Conservation (phyloP, 2,113 vertebrate species). For the Cinclus mexicanus region DNA sequence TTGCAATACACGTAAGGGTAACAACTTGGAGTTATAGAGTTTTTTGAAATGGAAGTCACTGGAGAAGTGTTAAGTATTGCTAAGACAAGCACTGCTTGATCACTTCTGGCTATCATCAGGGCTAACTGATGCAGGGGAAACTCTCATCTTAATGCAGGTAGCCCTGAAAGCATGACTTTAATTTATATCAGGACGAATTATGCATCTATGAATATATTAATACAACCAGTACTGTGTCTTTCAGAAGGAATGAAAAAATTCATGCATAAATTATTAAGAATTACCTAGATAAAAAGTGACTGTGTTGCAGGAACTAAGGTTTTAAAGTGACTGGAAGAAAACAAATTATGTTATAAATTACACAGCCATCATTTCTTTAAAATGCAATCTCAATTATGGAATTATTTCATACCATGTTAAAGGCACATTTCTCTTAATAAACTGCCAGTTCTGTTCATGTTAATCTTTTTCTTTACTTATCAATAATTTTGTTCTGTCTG, state of each 20-base stretch:
- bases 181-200: background rate
- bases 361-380: background rate
- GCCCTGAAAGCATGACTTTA: background rate
- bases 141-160: background rate
- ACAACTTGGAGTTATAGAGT: background rate
- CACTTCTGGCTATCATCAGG: background rate
- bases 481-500: conserved; percentile 13
- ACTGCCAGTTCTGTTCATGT: background rate
- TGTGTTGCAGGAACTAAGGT: background rate
- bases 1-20: background rate
- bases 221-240: background rate
- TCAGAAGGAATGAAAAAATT: background rate
- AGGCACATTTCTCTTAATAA: conserved; percentile 8
- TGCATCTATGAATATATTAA: background rate
- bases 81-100: background rate
- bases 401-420: background rate
- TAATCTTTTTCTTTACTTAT: background rate
- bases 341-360: background rate
- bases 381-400: background rate
- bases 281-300: background rate
- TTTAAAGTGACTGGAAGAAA: background rate
- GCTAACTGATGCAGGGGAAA: background rate
- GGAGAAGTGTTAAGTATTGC: background rate
- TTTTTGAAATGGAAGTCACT: background rate
- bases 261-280: background rate